phyloP scores from a whole-genome alignment of 2,797 vertebrate species.

The Cheirogaleus major region DNA sequence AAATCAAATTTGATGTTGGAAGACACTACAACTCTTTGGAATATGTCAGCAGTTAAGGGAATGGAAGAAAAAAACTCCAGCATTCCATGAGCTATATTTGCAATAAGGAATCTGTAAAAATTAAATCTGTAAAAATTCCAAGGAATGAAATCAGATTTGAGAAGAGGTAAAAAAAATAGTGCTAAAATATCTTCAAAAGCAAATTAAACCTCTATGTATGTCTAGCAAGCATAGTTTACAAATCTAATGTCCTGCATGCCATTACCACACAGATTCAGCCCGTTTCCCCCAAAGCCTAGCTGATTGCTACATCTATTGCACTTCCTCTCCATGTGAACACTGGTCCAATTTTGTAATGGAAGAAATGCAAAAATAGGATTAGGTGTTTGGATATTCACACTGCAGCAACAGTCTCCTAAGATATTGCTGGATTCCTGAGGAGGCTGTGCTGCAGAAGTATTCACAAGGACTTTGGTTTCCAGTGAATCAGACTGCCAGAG shows the following conservation, averaged over 20 bases:
- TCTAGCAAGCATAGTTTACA: not conserved
- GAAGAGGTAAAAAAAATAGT: conserved; percentile 19
- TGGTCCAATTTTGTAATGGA: not conserved
- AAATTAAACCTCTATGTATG: not conserved
- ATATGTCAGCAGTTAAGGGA: conserved; percentile 43
- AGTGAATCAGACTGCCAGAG: not conserved
- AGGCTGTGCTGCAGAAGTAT: not conserved
- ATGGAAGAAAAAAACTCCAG: not conserved
- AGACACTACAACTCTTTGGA: conserved; percentile 47
- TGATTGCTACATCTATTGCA: not conserved
- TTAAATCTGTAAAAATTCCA: conserved; percentile 53
- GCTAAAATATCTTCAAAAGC: conserved; percentile 17
- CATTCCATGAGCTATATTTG: conserved; percentile 44
- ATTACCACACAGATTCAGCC: not conserved
- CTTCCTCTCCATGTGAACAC: not conserved
- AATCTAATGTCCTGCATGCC: not conserved
- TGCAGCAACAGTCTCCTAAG: not conserved
- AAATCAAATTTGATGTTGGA: conserved; percentile 35
- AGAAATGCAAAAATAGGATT: conserved; percentile 25
- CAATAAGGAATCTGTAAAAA: conserved; percentile 45
- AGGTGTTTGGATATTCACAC: not conserved
- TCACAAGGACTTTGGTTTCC: not conserved
- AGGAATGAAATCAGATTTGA: conserved; percentile 54
- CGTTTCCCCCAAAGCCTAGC: not conserved
- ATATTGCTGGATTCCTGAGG: not conserved